These are phyloP conservation scores for Ischnura elegans DNA, from an alignment of 2,888 invertebrate genomes.

Conservation along the genomic window DNA sequence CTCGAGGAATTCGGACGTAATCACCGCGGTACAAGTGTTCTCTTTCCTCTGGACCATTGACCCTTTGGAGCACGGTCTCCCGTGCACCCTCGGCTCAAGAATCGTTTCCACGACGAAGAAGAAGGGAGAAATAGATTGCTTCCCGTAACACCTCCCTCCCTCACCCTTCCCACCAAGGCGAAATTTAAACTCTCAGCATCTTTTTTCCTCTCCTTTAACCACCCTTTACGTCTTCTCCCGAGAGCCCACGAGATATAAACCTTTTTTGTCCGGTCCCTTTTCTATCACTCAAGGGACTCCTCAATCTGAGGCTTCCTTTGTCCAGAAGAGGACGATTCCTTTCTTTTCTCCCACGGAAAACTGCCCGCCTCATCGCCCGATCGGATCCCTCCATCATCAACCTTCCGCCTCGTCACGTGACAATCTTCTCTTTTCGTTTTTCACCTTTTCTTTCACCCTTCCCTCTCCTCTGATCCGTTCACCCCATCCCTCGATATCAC, in stretches of 20 bases:
- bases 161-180: neutral
- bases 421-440: neutral
- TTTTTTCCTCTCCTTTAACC: neutral
- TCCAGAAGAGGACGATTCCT: neutral
- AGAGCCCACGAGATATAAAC: neutral
- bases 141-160: neutral
- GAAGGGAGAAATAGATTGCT: neutral
- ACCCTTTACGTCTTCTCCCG: neutral
- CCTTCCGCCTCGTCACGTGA: neutral
- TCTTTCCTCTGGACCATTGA: neutral
- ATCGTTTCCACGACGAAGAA: neutral
- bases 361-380: neutral
- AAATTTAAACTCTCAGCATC: neutral
- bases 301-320: conserved; percentile 7
- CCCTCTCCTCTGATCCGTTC: neutral
- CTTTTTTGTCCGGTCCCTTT: neutral
- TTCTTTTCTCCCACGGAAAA: conserved; percentile 14
- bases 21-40: too few species aligned
- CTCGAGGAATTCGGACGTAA: too few species aligned
- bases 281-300: conserved; percentile 35
- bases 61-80: neutral
- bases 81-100: neutral
- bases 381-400: neutral
- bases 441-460: neutral
- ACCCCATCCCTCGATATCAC: neutral